Evolutionary conservation across 2,888 invertebrate species (phyloP), one percentile per base, ranked within the genome.

Genomic region (Cenopis cana): DNA sequence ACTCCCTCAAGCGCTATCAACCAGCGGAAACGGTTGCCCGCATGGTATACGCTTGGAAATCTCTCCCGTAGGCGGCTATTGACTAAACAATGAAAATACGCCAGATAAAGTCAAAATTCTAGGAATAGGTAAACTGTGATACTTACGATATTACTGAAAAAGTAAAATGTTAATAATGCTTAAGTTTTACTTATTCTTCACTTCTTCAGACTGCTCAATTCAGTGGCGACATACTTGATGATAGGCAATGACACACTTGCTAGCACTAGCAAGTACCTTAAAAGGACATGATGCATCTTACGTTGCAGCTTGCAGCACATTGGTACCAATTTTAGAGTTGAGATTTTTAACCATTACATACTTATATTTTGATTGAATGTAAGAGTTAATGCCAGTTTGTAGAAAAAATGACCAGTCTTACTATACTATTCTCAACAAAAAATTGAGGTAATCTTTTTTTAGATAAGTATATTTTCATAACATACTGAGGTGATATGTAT

Each of bases 201-300:
- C n/a, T 33, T 33, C 33, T 33, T 33, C 9, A 33, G 33, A 46
- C 46, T 59, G 24, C 14, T 20, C 17, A 46, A 54, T 54, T 65
- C 52, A 59, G 59, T 70, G 52, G 59, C 65, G 70, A 70, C 59
- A 70, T 41, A 69, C 24, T 36, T 10, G 24, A 65, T 60, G 66
- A 66, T 60, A 66, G 70, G 70, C 70, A 70, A 70, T 70, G 70
- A 70, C 70, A 70, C 55, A 66, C 52, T 70, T 70, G 66, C 66
- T 55, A 46, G 60, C 17, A 59, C 66, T 55, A 46, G 60, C 17
- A 59, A 65, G 18, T 46, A 24, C 66, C 66, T 14, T 70, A 66
- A 66, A 70, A 70, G 66, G 70, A 54, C 60, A 54, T 36, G 52
- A 9, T 17, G 29, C 50, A 20, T 36, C 66, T 49, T 66, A 36